These are phyloP conservation scores for Drosophila mayaguana DNA, from an alignment of 2,888 invertebrate genomes.

Conservation along the genomic window DNA sequence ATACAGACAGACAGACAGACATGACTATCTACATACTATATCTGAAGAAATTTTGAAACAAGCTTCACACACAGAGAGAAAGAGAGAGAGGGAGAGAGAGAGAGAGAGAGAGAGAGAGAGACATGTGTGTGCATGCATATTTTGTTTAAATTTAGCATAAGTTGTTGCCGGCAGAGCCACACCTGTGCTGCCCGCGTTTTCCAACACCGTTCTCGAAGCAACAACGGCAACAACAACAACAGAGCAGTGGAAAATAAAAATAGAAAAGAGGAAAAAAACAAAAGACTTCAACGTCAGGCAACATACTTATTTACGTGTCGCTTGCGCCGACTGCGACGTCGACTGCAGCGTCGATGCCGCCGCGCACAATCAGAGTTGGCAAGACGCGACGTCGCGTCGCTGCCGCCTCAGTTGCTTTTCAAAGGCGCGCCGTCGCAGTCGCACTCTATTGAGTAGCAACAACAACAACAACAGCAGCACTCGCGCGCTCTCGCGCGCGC, in stretches of 20 bases:
- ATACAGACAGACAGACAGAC: neutral
- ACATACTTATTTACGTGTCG: constrained; percentile 37
- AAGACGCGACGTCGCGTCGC: constrained; percentile 32
- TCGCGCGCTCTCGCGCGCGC: constrained; percentile 5
- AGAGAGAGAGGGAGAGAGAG: neutral
- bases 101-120: neutral
- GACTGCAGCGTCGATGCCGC: neutral
- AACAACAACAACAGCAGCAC: constrained; percentile 4
- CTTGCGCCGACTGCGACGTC: constrained; percentile 10
- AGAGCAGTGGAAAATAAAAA: constrained; percentile 9
- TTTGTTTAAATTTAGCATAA: constrained; percentile 30
- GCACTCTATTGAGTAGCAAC: constrained; percentile 17
- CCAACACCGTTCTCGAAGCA: constrained; percentile 32
- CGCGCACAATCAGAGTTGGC: constrained; percentile 38
- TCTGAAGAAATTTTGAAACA: constrained; percentile 31
- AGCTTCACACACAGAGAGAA: constrained; percentile 14
- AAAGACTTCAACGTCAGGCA: constrained; percentile 60
- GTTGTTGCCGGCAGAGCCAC: constrained; percentile 46
- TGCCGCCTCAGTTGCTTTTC: constrained; percentile 36
- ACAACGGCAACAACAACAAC: constrained; percentile 1
- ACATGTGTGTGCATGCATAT: neutral
- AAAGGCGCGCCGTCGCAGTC: constrained; percentile 54
- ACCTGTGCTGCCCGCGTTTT: constrained; percentile 44
- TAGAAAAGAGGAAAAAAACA: constrained; percentile 32
- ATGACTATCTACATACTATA: neutral